Base-by-base conservation (phyloP, 2,113 vertebrate species). In the Catharus bicknelli region DNA sequence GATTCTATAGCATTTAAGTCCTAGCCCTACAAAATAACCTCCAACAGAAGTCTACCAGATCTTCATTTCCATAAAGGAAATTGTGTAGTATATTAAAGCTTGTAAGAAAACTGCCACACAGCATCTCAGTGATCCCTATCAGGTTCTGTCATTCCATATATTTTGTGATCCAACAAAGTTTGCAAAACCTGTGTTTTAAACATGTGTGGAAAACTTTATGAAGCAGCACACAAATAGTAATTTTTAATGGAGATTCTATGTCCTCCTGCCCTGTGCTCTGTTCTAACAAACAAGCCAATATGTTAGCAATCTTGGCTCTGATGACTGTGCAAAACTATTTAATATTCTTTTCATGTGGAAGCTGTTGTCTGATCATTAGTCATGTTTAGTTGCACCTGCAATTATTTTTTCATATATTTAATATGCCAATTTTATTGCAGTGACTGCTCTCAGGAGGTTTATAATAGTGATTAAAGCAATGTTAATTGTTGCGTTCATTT, bases 321-420 rank as follows among this genome's bases (percentile, higher is more conserved):
- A 80, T 69, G 79, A 58, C 85, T 85, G 69, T 95, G 83, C 25
- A 80, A 80, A 82, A 69, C 84, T 97, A 6, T 63, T 97, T 97
- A 96, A 84, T 94, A 98, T 96, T 97, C 87, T 89, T 90, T 90
- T 86, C 83, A 66, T 75, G 88, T 82, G 63, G 84, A 93, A 87
- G 80, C 76, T 95, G 95, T 96, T 95, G 82, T 92, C 88, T 97
- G 86, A 94, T 96, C 96, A 97, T 97, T 97, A 97, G 96, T 97
- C 96, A 95, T 95, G 76, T 96, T 97, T 96, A 97, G 95, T 95
- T 97, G 88, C 90, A 97, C 93, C 88, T 96, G 88, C 86, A 97
- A 95, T 97, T 97, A 97, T 96, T 97, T 97, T 94, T 92, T 95
- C 59, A 85, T 96, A 84, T 95, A 85, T 94, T 97, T 97, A 97